phyloP scores from a whole-genome alignment of 1,140 invertebrate genomes.

The Drosophila navojoa region DNA sequence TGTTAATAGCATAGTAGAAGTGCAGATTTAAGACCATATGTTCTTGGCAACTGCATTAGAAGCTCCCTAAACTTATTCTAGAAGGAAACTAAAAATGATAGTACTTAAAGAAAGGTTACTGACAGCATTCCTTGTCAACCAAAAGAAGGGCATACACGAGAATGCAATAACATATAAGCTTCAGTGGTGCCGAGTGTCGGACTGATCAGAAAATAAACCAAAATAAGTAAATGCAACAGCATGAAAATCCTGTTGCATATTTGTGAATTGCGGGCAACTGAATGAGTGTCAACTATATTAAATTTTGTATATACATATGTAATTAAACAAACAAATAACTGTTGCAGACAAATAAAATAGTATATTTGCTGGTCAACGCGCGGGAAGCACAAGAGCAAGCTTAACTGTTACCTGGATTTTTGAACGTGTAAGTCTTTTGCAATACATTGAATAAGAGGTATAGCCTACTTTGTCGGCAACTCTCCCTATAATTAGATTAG shows the following conservation, averaged over 20 bases:
- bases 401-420: too few relatives aligned
- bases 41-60: not conserved
- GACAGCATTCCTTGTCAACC: not conserved
- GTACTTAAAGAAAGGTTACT: not conserved
- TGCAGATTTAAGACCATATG: not conserved
- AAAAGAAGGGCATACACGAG: not conserved
- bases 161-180: not conserved
- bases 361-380: too few relatives aligned
- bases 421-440: too few relatives aligned
- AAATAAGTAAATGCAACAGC: not conserved
- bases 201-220: not conserved
- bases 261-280: not conserved
- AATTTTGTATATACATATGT: not conserved
- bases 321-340: too few relatives aligned
- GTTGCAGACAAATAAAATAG: too few relatives aligned
- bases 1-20: not conserved
- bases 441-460: too few relatives aligned
- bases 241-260: not conserved
- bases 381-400: too few relatives aligned
- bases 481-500: too few relatives aligned
- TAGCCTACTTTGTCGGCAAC: too few relatives aligned
- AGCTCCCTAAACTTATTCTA: not conserved
- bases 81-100: too few relatives aligned
- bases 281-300: not conserved
- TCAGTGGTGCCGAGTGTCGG: slow-evolving; percentile 6